phyloP scores from a whole-genome alignment of 1,140 invertebrate species.

The Drosophila hydei region DNA sequence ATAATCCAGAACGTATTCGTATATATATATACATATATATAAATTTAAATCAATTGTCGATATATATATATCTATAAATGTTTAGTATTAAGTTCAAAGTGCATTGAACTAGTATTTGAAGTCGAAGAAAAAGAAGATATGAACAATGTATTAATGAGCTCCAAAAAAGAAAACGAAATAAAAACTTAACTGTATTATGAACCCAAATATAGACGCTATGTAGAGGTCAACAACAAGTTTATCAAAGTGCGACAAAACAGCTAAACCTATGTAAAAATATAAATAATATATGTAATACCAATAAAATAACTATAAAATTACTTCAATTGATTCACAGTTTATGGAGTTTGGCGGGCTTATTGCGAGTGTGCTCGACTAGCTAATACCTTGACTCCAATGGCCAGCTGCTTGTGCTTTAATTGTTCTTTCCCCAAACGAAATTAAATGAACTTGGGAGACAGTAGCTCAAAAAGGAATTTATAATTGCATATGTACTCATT shows the following conservation, averaged over 20 bases:
- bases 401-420: no score
- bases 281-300: constrained; percentile 20
- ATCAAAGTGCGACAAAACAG: constrained; percentile 55
- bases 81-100: constrained; percentile 65
- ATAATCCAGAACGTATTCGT: constrained; percentile 44
- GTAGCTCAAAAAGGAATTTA: no score
- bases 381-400: no score
- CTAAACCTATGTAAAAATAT: constrained; percentile 45
- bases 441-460: no score
- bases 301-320: constrained; percentile 31
- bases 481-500: no score
- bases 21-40: constrained; percentile 46
- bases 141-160: constrained; percentile 49
- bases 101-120: constrained; percentile 22
- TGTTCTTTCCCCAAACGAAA: no score
- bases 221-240: constrained; percentile 50
- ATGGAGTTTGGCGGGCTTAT: no score
- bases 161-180: constrained; percentile 46
- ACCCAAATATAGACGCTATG: constrained; percentile 47
- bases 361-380: no score
- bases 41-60: constrained; percentile 75
- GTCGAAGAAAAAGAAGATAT: constrained; percentile 32
- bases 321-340: not conserved
- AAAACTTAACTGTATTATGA: constrained; percentile 56
- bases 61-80: constrained; percentile 79